phyloP scores from a whole-genome alignment of 2,113 vertebrate species.

The Notothenia coriiceps region DNA sequence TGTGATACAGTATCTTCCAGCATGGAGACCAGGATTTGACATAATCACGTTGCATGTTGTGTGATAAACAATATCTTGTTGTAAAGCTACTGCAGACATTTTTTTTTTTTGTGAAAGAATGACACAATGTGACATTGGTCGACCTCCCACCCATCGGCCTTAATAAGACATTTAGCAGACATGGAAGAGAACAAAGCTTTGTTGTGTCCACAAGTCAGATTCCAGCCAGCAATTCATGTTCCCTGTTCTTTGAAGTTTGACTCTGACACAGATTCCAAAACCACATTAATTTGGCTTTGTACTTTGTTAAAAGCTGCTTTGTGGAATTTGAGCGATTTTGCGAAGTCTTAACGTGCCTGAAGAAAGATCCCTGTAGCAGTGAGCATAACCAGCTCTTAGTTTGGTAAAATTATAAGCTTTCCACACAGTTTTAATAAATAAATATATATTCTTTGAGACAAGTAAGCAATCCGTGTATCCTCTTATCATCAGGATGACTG shows the following conservation, averaged over 20 bases:
- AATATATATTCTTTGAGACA: not conserved
- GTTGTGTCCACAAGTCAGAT: slow-evolving; percentile 58
- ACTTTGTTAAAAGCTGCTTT: slow-evolving; percentile 43
- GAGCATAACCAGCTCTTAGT: not conserved
- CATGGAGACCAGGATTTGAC: slow-evolving; percentile 33
- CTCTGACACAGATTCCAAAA: slow-evolving; percentile 66
- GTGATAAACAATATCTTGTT: not conserved
- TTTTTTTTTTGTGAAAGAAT: slow-evolving; percentile 19
- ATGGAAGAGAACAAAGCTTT: slow-evolving; percentile 54
- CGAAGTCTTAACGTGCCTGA: slow-evolving; percentile 42
- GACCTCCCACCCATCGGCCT: slow-evolving; percentile 32
- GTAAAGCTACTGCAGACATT: slow-evolving; percentile 10
- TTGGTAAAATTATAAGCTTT: not conserved
- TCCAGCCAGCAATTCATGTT: slow-evolving; percentile 64
- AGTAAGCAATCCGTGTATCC: slow-evolving; percentile 1
- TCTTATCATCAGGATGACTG: not conserved
- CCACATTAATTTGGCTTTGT: slow-evolving; percentile 67
- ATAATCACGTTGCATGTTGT: slow-evolving; percentile 1
- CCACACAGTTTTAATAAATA: not conserved
- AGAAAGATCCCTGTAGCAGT: slow-evolving; percentile 1
- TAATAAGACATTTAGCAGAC: slow-evolving; percentile 23
- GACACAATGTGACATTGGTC: slow-evolving; percentile 12
- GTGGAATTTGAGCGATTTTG: slow-evolving; percentile 34
- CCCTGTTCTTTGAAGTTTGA: slow-evolving; percentile 69
- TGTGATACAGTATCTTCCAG: slow-evolving; percentile 58